Conservation (phyloP, 2,797 vertebrate species). For the Muscicapa striata region DNA sequence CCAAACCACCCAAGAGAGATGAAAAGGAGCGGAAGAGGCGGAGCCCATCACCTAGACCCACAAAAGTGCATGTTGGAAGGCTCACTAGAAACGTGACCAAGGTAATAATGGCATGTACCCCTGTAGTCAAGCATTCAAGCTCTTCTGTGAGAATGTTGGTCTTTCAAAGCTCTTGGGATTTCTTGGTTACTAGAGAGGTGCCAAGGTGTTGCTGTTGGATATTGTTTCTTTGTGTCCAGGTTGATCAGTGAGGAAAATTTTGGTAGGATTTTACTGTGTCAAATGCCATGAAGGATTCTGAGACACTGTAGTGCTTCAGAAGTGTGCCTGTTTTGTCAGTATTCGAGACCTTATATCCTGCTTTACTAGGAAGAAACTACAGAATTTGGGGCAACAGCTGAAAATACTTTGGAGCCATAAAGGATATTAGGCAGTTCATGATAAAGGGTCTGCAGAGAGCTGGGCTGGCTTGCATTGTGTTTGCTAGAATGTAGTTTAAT, state of each 20-base stretch:
- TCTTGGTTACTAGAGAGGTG: neutral
- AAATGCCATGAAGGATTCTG: neutral
- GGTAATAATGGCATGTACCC: slow-evolving; percentile 75
- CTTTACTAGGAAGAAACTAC: neutral
- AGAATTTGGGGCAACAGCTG: neutral
- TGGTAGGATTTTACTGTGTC: neutral
- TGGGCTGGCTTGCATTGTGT: neutral
- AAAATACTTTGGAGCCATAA: neutral
- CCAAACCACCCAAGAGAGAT: slow-evolving; percentile 95
- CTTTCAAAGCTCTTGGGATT: neutral
- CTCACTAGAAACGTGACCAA: slow-evolving; percentile 97
- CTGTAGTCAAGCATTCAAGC: neutral
- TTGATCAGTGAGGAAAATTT: neutral
- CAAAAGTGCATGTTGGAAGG: slow-evolving; percentile 93
- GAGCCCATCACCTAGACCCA: slow-evolving; percentile 93
- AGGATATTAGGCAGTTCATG: neutral
- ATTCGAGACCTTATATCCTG: neutral
- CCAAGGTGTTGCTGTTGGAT: neutral
- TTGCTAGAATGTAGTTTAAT: neutral
- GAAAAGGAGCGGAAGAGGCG: slow-evolving; percentile 93
- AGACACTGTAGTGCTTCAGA: neutral
- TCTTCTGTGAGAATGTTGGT: neutral
- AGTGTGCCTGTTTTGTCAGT: neutral
- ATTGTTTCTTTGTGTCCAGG: neutral
- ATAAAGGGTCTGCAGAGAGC: neutral